Percentiles rank a stretch among this genome's conserved stretches.
Evolutionary conservation across 1,140 invertebrate species (phyloP).

Genomic region (Caenorhabditis latens): DNA sequence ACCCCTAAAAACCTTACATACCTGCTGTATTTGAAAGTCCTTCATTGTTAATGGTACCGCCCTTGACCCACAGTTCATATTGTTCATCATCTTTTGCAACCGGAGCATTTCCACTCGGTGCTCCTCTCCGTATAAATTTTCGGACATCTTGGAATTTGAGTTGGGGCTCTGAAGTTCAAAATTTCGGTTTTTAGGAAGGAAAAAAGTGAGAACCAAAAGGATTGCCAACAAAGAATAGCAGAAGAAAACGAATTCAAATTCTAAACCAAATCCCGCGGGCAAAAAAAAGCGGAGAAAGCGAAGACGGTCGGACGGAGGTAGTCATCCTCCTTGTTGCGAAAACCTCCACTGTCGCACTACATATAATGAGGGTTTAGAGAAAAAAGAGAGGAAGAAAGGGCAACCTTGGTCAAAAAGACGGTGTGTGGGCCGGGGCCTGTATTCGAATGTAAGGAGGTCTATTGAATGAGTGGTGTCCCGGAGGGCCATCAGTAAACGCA

Average conservation of each 20-base stretch:
- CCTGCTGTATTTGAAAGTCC: slow-evolving; percentile 20
- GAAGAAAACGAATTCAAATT: slow-evolving; percentile 19
- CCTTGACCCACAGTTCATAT: slow-evolving; percentile 2
- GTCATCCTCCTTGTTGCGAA: not conserved
- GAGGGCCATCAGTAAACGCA: too few species aligned
- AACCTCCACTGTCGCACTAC: not conserved
- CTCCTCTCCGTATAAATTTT: slow-evolving; percentile 22
- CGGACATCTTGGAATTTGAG: not conserved
- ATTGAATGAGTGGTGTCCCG: too few species aligned
- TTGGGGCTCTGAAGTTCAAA: not conserved
- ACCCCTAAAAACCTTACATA: not conserved
- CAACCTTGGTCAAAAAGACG: slow-evolving; percentile 17
- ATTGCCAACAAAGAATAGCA: not conserved
- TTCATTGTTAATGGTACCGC: not conserved
- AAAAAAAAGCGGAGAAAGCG: not conserved
- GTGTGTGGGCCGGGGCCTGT: not conserved
- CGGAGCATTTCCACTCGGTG: not conserved
- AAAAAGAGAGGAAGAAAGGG: not conserved
- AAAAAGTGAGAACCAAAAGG: not conserved
- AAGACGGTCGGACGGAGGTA: not conserved
- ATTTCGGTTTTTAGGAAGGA: not conserved
- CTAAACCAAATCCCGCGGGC: not conserved
- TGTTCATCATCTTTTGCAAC: slow-evolving; percentile 26
- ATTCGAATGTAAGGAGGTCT: not conserved
- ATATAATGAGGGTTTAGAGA: not conserved